A percentile compares a stretch with the other conserved stretches of the same genome.
phyloP scores from a whole-genome alignment of 1,140 invertebrate genomes.

The Diuraphis noxia region DNA sequence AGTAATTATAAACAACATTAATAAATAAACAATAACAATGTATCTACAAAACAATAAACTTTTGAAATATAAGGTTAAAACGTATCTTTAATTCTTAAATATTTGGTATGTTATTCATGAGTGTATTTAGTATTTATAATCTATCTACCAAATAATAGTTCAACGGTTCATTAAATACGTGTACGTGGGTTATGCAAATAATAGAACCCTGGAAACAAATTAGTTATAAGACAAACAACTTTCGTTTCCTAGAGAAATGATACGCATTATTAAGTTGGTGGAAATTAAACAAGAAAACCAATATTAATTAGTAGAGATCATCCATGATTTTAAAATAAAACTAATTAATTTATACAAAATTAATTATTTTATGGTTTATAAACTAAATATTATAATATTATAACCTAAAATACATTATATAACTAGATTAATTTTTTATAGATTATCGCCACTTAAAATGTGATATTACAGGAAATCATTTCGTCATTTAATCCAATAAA shows the following conservation, averaged over 20 bases:
- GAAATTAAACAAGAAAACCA: background rate
- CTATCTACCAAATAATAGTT: background rate
- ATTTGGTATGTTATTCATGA: background rate
- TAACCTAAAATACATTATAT: background rate
- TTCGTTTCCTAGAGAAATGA: background rate
- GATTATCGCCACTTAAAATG: background rate
- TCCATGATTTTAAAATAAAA: background rate
- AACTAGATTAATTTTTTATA: background rate
- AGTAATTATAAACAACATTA: background rate
- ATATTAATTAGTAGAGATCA: background rate
- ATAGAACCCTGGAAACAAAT: background rate
- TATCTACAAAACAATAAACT: background rate
- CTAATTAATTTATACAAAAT: background rate
- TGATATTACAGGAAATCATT: background rate
- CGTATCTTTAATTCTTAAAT: background rate
- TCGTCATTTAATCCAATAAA: background rate
- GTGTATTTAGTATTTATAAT: background rate
- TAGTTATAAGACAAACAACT: background rate
- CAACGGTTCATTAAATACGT: background rate
- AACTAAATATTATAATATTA: background rate
- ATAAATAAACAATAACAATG: no score
- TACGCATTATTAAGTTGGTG: background rate
- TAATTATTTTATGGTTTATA: background rate
- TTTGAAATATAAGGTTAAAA: background rate
- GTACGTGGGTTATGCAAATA: background rate